Evolutionary conservation across 2,888 invertebrate genomes (phyloP), one percentile per base, ranked within the genome.

Genomic region (Drosophila phalerata): DNA sequence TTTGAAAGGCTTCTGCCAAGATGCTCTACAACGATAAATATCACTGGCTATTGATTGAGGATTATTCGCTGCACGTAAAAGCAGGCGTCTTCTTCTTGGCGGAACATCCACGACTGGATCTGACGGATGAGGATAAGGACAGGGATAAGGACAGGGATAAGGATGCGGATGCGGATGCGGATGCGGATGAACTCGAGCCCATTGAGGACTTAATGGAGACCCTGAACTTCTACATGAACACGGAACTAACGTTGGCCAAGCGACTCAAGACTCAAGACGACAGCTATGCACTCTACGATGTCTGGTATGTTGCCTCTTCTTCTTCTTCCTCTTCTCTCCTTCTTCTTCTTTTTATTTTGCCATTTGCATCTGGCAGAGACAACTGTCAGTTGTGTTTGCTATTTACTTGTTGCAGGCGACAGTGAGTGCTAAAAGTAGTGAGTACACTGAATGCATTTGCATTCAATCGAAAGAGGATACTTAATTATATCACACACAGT

Each of bases 31-130:
- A 91, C 87, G 89, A 90, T 80, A 90, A 92, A 85, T 92, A 92
- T 91, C 92, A 92, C 85, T 92, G 92, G 93, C 88, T 93, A 85
- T 84, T 93, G 91, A 91, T 93, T 85, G 92, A 92, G 89, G 92
- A 92, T 91, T 92, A 91, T 84, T 80, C 82, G 60, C 70, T 79
- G 84, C 77, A 87, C 58, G 67, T 73, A 57, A 69, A 58, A 32
- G 65, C 76, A 43, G 79, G 64, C 37, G 42, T 63, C 38, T 19
- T 38, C 30, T 49, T n/a, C 49, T 19, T 34, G 49, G 49, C 49
- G 49, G 47, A n/a, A 15, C 51, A 34, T 6, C 34, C 19, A 15
- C 61, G 63, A 40, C 69, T 84, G 57, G 64, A 81, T 32, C 34
- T 84, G 67, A 63, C 58, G 22, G 73, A 51, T 71, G 60, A 42